A percentile compares a stretch with the other conserved stretches of the same genome.
These are phyloP conservation scores for Macrobrachium nipponense DNA, from an alignment of 1,140 invertebrate species.

Conservation along the genomic window DNA sequence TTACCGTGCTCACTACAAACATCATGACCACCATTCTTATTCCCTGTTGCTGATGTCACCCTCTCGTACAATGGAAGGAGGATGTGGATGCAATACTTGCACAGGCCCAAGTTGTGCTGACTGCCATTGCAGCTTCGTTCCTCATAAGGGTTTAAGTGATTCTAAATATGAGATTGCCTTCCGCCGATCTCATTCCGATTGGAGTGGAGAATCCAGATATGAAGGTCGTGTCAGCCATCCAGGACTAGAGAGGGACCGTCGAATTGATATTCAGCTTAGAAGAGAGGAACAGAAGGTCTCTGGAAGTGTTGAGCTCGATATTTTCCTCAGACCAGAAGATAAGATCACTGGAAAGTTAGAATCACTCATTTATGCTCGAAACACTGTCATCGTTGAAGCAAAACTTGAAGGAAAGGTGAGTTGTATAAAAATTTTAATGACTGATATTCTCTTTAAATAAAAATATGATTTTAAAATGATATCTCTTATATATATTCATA, in stretches of 20 bases:
- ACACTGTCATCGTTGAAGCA: slow-evolving; percentile 23
- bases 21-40: neutral
- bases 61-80: slow-evolving; percentile 1
- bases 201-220: neutral
- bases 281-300: neutral
- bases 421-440: neutral
- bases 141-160: slow-evolving; percentile 25
- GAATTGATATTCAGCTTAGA: neutral
- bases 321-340: slow-evolving; percentile 35
- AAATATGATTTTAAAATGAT: no score
- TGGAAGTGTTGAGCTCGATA: slow-evolving; percentile 35
- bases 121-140: neutral
- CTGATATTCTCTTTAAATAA: no score
- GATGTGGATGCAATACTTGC: neutral
- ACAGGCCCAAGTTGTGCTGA: neutral
- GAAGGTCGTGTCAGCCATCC: slow-evolving; percentile 36
- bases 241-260: slow-evolving; percentile 15
- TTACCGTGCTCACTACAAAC: no score
- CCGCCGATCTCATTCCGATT: neutral
- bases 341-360: slow-evolving; percentile 25
- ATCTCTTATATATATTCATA: no score
- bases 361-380: slow-evolving; percentile 16
- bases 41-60: neutral
- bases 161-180: slow-evolving; percentile 28
- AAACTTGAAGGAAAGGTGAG: slow-evolving; percentile 22